Percentiles rank a stretch among this genome's conserved stretches.
phyloP scores from a whole-genome alignment of 1,140 invertebrate species.

The Oreohelix idahoensis region DNA sequence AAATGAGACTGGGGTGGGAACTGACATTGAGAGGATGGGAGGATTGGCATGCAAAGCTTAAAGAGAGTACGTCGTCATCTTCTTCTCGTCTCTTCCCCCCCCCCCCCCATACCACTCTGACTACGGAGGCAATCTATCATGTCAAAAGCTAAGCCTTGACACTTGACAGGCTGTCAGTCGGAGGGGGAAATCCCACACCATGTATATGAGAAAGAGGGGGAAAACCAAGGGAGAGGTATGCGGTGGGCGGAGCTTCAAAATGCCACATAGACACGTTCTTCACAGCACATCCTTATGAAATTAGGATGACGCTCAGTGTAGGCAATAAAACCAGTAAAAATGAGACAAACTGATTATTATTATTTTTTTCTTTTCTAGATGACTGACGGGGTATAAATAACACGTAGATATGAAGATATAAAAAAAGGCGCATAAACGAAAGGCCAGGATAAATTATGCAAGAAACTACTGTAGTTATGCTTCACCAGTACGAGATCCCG shows the following conservation, averaged over 20 bases:
- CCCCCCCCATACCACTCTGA: constrained; percentile 50
- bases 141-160: constrained; percentile 66
- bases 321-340: no score
- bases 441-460: no score
- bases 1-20: neutral
- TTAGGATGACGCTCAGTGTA: neutral
- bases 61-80: neutral
- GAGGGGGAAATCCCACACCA: constrained; percentile 36
- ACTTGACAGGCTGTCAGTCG: constrained; percentile 67
- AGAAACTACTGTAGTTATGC: no score
- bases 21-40: neutral
- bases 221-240: neutral
- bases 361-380: no score
- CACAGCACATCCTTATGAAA: neutral
- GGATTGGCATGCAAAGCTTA: neutral
- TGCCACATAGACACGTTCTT: constrained; percentile 11
- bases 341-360: no score
- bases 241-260: constrained; percentile 9
- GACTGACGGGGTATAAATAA: no score
- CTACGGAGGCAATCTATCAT: constrained; percentile 64
- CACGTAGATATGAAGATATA: no score
- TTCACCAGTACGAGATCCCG: no score
- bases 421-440: no score
- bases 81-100: neutral
- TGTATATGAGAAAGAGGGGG: constrained; percentile 9